Conservation (phyloP, 2,113 vertebrate species). For the Ceyx melanurus region DNA sequence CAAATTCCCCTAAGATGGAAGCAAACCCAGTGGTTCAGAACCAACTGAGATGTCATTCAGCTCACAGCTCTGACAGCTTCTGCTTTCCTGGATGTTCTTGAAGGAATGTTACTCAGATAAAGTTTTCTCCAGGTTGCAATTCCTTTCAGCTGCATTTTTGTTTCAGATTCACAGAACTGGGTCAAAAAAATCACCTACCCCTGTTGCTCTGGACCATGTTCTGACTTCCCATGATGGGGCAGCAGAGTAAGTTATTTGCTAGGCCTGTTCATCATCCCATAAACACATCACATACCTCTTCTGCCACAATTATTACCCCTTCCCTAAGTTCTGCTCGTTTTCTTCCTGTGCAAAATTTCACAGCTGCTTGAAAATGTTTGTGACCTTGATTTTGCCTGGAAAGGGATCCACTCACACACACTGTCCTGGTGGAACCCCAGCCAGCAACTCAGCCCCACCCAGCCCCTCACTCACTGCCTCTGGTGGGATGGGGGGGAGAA, state of each 20-base stretch:
- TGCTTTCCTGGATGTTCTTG: not conserved
- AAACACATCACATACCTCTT: not conserved
- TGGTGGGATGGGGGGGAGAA: not conserved
- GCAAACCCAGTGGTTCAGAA: not conserved
- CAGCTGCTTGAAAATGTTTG: not conserved
- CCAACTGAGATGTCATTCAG: not conserved
- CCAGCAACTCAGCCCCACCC: not conserved
- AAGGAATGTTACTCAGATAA: not conserved
- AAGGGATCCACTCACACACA: not conserved
- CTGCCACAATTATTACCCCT: not conserved
- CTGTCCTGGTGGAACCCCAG: not conserved
- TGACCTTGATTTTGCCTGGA: not conserved
- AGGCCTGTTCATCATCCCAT: not conserved
- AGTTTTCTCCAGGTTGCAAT: not conserved
- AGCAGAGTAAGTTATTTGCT: not conserved
- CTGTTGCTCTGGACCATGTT: not conserved
- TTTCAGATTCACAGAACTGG: not conserved
- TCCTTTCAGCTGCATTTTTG: not conserved
- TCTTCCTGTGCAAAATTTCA: not conserved
- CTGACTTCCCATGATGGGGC: not conserved
- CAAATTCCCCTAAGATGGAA: not conserved
- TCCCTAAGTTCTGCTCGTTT: not conserved
- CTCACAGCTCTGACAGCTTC: not conserved
- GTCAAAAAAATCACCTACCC: not conserved
- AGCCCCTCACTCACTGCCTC: not conserved